These are phyloP conservation scores for Bursaphelenchus mucronatus DNA, from an alignment of 1,140 invertebrate genomes.

Conservation along the genomic window DNA sequence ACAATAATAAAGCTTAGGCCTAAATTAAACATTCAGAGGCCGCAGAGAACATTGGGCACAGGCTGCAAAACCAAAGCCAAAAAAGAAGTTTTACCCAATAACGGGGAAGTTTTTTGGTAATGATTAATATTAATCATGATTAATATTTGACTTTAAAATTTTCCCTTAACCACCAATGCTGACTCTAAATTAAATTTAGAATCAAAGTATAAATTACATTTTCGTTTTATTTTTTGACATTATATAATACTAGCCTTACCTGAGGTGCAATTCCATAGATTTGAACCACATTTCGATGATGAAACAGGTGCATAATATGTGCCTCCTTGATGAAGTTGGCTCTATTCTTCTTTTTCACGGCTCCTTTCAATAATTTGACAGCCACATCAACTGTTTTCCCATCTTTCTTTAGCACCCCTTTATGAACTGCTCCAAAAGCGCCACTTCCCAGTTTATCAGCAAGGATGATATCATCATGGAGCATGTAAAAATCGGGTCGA, in stretches of 20 bases:
- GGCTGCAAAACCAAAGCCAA: too few species aligned
- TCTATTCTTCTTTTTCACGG: constrained; percentile 87
- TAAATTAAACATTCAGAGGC: not conserved
- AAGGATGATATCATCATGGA: constrained; percentile 34
- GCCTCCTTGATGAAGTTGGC: constrained; percentile 82
- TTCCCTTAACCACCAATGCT: too few species aligned
- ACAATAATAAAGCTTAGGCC: too few species aligned
- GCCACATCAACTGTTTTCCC: constrained; percentile 74
- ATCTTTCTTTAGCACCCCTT: constrained; percentile 75
- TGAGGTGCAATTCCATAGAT: constrained; percentile 93
- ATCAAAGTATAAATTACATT: too few species aligned
- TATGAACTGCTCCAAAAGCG: constrained; percentile 94
- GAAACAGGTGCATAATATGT: constrained; percentile 87
- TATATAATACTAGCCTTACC: not conserved
- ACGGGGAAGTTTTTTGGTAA: too few species aligned
- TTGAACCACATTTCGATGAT: constrained; percentile 90
- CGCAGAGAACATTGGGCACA: not conserved
- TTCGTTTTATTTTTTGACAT: too few species aligned
- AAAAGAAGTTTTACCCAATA: too few species aligned
- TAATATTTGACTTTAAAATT: too few species aligned
- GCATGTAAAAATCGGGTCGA: constrained; percentile 38
- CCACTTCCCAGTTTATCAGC: constrained; percentile 30
- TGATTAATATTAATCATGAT: too few species aligned
- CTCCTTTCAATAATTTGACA: constrained; percentile 82
- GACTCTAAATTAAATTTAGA: too few species aligned